These are phyloP conservation scores for Paralichthys olivaceus DNA, from an alignment of 2,113 vertebrate genomes.

Conservation along the genomic window DNA sequence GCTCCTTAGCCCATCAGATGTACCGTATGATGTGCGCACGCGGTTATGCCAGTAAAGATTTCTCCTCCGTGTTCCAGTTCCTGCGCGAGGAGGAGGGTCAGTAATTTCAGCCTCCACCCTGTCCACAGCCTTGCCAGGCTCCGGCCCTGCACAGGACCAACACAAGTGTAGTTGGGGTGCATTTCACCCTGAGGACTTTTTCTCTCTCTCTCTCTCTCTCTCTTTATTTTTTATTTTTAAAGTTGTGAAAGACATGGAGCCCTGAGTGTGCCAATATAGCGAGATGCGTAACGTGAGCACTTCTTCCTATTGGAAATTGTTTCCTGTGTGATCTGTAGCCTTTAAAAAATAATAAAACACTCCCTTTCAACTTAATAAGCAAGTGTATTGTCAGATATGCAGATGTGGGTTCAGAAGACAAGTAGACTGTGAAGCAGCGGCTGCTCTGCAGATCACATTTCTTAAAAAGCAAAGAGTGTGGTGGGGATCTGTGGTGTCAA, in stretches of 20 bases:
- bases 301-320: conserved; percentile 57
- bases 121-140: conserved; percentile 62
- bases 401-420: not conserved
- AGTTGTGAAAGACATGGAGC: conserved; percentile 39
- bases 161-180: conserved; percentile 42
- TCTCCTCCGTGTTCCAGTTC: conserved; percentile 98
- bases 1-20: conserved; percentile 94
- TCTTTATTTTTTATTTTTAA: not conserved
- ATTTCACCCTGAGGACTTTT: conserved; percentile 51
- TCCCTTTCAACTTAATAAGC: conserved; percentile 49
- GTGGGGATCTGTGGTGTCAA: conserved; percentile 16
- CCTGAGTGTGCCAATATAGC: conserved; percentile 16
- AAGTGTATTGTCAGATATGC: conserved; percentile 30
- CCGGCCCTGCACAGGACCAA: conserved; percentile 56
- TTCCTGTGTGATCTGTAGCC: conserved; percentile 57
- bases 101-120: conserved; percentile 62
- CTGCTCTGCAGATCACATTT: conserved; percentile 4
- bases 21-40: conserved; percentile 97
- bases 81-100: conserved; percentile 94
- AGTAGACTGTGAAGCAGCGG: not conserved
- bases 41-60: conserved; percentile 95
- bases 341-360: conserved; percentile 54
- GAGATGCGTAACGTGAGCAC: conserved; percentile 45
- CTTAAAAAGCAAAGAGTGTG: not conserved
- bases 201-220: not conserved